Percentiles rank a stretch among this genome's conserved stretches.
Conservation (phyloP, 2,113 vertebrate genomes). For the Centropus bengalensis region DNA sequence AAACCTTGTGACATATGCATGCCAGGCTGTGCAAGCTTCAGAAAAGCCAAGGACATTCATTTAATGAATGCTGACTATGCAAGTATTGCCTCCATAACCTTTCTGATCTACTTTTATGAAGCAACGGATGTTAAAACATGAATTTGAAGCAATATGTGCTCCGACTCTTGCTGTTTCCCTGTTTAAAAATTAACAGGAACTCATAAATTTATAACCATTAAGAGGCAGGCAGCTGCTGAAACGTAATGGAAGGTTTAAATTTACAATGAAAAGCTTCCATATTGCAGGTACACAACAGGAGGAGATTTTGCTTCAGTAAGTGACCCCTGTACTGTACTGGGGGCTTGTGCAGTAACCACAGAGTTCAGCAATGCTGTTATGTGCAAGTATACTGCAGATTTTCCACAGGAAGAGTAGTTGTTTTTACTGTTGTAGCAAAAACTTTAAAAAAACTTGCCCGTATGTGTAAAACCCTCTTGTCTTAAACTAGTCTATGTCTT, state of each 20-base stretch:
- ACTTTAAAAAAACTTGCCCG: background rate
- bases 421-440: background rate
- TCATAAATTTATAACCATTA: slow-evolving; percentile 60
- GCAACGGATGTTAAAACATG: slow-evolving; percentile 14
- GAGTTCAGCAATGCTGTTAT: background rate
- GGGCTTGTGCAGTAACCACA: background rate
- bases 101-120: slow-evolving; percentile 41
- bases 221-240: background rate
- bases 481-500: background rate
- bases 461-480: accelerated
- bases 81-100: slow-evolving; percentile 23
- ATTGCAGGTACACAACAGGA: background rate
- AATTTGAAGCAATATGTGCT: slow-evolving; percentile 18
- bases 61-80: slow-evolving; percentile 3
- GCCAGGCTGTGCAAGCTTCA: background rate
- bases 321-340: background rate
- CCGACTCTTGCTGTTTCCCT: slow-evolving; percentile 22
- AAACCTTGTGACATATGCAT: background rate
- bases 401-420: background rate
- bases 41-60: background rate
- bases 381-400: background rate
- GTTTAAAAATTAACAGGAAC: slow-evolving; percentile 55
- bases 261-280: background rate
- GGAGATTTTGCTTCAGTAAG: background rate
- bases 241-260: slow-evolving; percentile 22